Percentiles rank a stretch among this genome's conserved stretches.
phyloP scores from a whole-genome alignment of 2,113 vertebrate species.

The Plecotus auritus region DNA sequence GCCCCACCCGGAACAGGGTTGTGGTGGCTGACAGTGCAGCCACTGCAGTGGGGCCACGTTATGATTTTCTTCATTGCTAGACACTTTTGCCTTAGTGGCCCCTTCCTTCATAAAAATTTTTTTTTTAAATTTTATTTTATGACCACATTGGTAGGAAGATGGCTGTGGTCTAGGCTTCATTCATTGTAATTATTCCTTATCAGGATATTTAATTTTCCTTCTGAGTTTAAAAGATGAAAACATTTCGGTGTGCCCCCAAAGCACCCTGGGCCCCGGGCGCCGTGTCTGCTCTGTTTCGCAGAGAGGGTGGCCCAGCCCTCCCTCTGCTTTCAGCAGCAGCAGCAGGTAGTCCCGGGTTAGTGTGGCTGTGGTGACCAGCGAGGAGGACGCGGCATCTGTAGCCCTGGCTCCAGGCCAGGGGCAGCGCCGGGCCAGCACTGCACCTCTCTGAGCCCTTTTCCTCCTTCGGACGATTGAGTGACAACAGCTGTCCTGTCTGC shows the following conservation, averaged over 20 bases:
- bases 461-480: neutral
- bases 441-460: neutral
- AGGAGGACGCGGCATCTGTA: rapidly evolving
- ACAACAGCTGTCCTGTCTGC: neutral
- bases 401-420: neutral
- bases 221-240: neutral
- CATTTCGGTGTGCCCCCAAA: neutral
- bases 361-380: neutral
- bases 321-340: neutral
- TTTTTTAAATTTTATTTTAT: neutral
- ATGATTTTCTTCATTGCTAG: neutral
- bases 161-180: neutral
- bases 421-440: neutral
- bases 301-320: neutral
- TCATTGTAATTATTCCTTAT: neutral
- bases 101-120: neutral
- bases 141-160: neutral
- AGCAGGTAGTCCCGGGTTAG: too few relatives aligned
- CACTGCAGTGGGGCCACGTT: rapidly evolving
- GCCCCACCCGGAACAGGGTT: neutral
- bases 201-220: neutral
- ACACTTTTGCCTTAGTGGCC: too few relatives aligned
- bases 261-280: rapidly evolving
- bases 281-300: neutral
- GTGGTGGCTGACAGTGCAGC: neutral